phyloP scores from a whole-genome alignment of 2,113 vertebrate species.

The Prietella phreatophila region DNA sequence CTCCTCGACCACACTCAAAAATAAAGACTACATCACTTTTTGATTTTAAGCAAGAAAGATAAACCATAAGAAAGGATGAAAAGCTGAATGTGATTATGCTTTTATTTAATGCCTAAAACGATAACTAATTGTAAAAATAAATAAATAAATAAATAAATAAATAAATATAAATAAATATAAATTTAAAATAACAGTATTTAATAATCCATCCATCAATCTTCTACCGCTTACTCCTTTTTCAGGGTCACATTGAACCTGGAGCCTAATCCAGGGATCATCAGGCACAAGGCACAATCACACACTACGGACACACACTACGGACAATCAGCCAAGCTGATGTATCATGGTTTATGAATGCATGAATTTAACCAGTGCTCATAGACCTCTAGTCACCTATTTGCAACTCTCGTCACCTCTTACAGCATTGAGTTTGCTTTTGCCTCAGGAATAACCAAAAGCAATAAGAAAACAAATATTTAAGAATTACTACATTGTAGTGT shows the following conservation, averaged over 20 bases:
- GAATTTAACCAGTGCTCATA: conserved; percentile 53
- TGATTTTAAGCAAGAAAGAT: neutral
- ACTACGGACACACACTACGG: too few species aligned
- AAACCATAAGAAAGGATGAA: neutral
- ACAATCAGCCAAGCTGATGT: too few species aligned
- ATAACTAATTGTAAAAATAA: neutral
- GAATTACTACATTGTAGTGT: neutral
- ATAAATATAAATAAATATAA: too few species aligned
- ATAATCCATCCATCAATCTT: too few species aligned
- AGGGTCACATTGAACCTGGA: too few species aligned
- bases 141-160: too few species aligned
- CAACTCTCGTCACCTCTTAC: neutral
- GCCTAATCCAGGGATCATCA: too few species aligned
- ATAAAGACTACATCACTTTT: too few species aligned
- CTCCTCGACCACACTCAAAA: too few species aligned
- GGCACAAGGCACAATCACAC: too few species aligned
- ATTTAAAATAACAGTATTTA: neutral
- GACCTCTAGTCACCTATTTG: conserved; percentile 10
- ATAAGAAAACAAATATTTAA: neutral
- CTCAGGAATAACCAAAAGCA: neutral
- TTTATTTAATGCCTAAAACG: neutral
- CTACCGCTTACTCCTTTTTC: too few species aligned
- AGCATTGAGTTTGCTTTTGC: neutral
- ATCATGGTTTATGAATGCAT: conserved; percentile 13
- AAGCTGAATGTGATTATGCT: neutral